phyloP scores from a whole-genome alignment of 2,113 vertebrate genomes.

The Rousettus leschenaultii region DNA sequence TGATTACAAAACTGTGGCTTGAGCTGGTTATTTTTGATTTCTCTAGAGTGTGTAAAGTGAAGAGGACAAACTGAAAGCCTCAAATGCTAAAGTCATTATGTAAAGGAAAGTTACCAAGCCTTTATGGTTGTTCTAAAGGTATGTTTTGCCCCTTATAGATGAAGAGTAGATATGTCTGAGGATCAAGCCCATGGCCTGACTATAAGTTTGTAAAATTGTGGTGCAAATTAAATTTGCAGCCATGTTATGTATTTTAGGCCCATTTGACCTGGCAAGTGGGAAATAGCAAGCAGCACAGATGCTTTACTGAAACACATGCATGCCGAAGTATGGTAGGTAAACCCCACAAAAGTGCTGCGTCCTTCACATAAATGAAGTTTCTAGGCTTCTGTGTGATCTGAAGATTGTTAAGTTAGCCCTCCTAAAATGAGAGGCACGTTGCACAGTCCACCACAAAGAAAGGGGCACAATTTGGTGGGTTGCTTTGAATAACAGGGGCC shows the following conservation, averaged over 20 bases:
- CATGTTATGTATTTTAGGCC: background rate
- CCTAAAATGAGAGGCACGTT: background rate
- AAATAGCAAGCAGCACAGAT: background rate
- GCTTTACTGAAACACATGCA: background rate
- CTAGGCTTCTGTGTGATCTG: background rate
- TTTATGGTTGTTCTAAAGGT: background rate
- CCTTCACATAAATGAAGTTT: background rate
- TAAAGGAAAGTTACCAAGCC: background rate
- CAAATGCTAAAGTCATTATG: background rate
- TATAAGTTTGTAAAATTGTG: background rate
- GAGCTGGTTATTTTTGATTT: background rate
- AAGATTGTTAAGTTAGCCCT: background rate
- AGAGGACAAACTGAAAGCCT: background rate
- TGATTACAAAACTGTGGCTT: background rate
- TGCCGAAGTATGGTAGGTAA: background rate
- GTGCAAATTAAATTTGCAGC: background rate
- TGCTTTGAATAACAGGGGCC: background rate
- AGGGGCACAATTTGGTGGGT: background rate
- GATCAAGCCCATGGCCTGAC: background rate
- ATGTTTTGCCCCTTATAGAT: background rate
- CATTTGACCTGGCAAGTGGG: background rate
- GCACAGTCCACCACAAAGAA: background rate
- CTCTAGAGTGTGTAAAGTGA: background rate
- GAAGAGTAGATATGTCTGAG: background rate
- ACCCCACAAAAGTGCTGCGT: background rate